Evolutionary conservation across 2,797 vertebrate species (phyloP), one percentile per base, ranked within the genome.

Genomic region (Syndactyla subalaris): DNA sequence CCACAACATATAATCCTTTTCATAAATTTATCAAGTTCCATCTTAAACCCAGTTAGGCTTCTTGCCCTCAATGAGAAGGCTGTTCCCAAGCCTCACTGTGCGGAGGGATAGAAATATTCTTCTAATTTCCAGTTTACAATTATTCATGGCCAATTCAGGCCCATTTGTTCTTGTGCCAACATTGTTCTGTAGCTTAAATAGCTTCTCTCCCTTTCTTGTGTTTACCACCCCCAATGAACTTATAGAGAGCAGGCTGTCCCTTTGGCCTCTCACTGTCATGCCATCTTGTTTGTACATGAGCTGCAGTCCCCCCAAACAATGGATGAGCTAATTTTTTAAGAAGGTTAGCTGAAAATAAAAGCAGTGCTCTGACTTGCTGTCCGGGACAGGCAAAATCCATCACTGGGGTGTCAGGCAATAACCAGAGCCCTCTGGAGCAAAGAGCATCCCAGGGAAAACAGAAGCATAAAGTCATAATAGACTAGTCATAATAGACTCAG

Each of bases 131-230:
- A 95, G 39, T 51, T 95, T 74, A 94, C 67, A 96, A 87, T 96
- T 95, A 67, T 95, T 96, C 91, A 49, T 92, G 92, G 88, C 86
- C 90, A 91, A 92, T 93, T 87, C 80, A 92, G 88, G 82, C 88
- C 92, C 86, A 95, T 97, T 96, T 97, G 95, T 95, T 97, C 94
- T 95, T 24, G 32, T 92, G 95, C 96, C 96, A 97, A 96, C 96
- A 97, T 97, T 97, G 96, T 96, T 97, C 92, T 96, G 83, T 68
- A 77, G 86, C 80, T 93, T 81, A 97, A 97, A 97, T 96, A 97
- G 90, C 90, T 95, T 86, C 51, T 89, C 67, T 63, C 85, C 55
- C 92, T 48, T 38, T 76, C 86, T 93, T 49, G 83, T 90, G 80
- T 96, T 97, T 97, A 93, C 94, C 92, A 90, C 63, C 93, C 87